Evolutionary conservation across 1,140 invertebrate species (phyloP), one percentile per base, ranked within the genome.

Genomic region (Apis cerana): DNA sequence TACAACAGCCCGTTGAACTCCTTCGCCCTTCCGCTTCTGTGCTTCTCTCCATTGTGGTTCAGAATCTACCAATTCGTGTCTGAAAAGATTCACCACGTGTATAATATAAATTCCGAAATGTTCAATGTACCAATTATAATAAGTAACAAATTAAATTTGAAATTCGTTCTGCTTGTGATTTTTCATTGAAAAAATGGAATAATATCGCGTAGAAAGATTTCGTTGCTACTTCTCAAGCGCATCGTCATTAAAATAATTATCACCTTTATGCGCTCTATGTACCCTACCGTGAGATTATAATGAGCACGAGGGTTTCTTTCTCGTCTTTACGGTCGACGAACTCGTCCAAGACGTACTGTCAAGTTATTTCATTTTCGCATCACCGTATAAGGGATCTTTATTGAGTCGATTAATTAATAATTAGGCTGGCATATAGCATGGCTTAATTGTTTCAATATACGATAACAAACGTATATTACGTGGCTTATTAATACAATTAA

Each of bases 31-130:
- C 86, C 96, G 96, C 89, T 96, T 95, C 92, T 98, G 97, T 56
- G 97, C 97, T 93, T 98, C 97, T 85, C 96, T 96, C 97, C 97
- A 98, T 91, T 98, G 97, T 33, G 96, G 96, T 83, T 97, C 97
- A 2, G 97, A 98, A 93, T 98, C 97, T n/a, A 98, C 96, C 72
- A 98, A 93, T 93, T 98, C 97, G 90, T 94, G 95, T 89, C 93
- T 94, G 21, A 71, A 85, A 88, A 61, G 62, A 67, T 80, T 64
- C 33, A 64, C 48, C 4, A 3, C 21, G n/a, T 21, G 50, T 21
- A 52, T 68, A 56, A 17, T 2, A 65, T 21, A 19, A 82, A 61
- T 19, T 65, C n/a, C 21, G 27, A 52, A 65, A 74, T 33, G 27
- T 23, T 54, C 8, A 43, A 1, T 56, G n/a, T 15, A 19, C 12